Evolutionary conservation across 2,888 invertebrate species (phyloP), one percentile per base, ranked within the genome.

Genomic region (Hydraecia micacea): DNA sequence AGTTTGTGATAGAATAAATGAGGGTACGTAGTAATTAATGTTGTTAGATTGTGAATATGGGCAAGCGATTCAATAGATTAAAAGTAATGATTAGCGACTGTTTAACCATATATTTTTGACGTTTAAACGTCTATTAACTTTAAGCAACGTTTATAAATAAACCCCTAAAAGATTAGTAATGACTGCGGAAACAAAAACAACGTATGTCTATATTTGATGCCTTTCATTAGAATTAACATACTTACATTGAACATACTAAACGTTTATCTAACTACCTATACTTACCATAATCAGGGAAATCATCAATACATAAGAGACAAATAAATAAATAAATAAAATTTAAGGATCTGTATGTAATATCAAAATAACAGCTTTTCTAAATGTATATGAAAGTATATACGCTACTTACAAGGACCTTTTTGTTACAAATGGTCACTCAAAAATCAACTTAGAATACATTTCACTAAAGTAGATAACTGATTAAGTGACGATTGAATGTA

Each of bases 1-100:
- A 73, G 73, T 62, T n/a, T n/a, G 73, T 25, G 70, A 70, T 76
- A 15, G 49, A 75, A 70, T 86, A 63, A 55, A 63, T 69, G 18
- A 60, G 49, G 58, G 32, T 68, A 60, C 1, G 28, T 28, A 32
- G 15, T 42, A 60, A 65, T 63, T 2, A 58, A 62, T 65, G 32
- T 72, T 67, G 25, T 42, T 73, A 9, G 46, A 55, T 25, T 36
- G 18, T 62, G 32, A 49, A 39, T 68, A 63, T 46, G 15, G 21
- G 15, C 0, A 15, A 21, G 5, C 2, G 15, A 32, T 21, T 0
- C 8, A 36, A 55, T 76, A 52, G 6, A 60, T 66, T 36, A 55
- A 25, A 21, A 52, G 52, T 52, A 52, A 55, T 9, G 21, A 25
- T 25, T 9, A 9, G 55, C 9, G 9, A 25, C 25, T 55, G 9